Evolutionary conservation across 2,888 invertebrate species (phyloP).

Genomic region (Napeogenes inachia): DNA sequence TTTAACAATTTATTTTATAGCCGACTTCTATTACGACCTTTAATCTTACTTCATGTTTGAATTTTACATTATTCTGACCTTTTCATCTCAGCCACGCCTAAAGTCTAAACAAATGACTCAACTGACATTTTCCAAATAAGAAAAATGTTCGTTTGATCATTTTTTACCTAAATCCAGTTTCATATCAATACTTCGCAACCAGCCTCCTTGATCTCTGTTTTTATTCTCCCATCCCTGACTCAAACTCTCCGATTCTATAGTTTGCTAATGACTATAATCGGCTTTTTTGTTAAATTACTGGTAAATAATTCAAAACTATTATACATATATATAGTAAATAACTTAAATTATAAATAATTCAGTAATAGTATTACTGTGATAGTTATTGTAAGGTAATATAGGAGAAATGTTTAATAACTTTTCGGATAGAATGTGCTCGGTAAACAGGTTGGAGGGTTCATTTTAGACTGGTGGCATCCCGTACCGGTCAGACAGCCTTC

Average conservation of each 20-base stretch:
- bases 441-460: constrained; percentile 34
- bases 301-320: no score
- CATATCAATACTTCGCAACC: constrained; percentile 29
- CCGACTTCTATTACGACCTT: neutral
- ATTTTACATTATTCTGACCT: neutral
- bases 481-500: constrained; percentile 66
- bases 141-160: constrained; percentile 15
- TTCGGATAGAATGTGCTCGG: constrained; percentile 25
- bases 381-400: neutral
- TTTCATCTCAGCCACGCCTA: neutral
- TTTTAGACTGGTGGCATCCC: constrained; percentile 39
- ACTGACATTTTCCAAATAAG: constrained; percentile 14
- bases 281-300: no score
- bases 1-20: neutral
- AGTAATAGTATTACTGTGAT: no score
- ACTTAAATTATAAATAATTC: no score
- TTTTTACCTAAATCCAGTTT: constrained; percentile 32
- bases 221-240: neutral
- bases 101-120: constrained; percentile 21
- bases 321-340: no score
- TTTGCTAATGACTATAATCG: no score
- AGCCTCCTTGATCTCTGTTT: constrained; percentile 20
- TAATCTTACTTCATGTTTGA: neutral
- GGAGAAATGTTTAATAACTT: constrained; percentile 6
- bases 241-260: neutral